phyloP scores from a whole-genome alignment of 2,888 invertebrate species.

The Agrochola lychnidis region DNA sequence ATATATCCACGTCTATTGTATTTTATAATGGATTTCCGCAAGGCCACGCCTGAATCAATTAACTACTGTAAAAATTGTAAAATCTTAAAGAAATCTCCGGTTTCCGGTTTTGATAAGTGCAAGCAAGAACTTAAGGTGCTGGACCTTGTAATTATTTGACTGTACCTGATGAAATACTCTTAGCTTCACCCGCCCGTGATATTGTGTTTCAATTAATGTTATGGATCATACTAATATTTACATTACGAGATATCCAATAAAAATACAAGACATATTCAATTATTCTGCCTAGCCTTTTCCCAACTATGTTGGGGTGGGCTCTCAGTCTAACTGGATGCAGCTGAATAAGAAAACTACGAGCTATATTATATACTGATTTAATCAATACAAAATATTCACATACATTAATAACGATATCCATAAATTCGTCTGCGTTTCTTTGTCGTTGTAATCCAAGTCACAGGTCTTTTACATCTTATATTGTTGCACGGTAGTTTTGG shows the following conservation, averaged over 20 bases:
- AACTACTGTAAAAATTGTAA: not conserved
- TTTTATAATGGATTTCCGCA: no score
- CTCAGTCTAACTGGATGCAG: not conserved
- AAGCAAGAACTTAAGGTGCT: not conserved
- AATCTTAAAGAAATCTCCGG: conserved; percentile 15
- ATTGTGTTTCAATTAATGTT: not conserved
- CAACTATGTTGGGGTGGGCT: not conserved
- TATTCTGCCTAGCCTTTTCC: not conserved
- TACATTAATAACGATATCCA: conserved; percentile 40
- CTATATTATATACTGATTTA: conserved; percentile 16
- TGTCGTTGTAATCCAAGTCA: conserved; percentile 64
- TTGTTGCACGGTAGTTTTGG: conserved; percentile 50
- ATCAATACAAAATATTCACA: conserved; percentile 15
- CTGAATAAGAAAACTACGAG: not conserved
- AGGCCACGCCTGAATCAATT: no score
- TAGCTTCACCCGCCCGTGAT: not conserved
- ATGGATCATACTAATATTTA: not conserved
- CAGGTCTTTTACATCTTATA: conserved; percentile 68
- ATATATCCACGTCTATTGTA: no score
- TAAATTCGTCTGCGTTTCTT: conserved; percentile 28
- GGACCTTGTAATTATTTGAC: not conserved
- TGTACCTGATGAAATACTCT: not conserved
- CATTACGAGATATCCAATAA: not conserved
- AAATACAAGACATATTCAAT: not conserved
- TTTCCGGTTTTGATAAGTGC: not conserved